Base-by-base conservation (phyloP, 2,888 invertebrate genomes). In the Antheraea yamamai region DNA sequence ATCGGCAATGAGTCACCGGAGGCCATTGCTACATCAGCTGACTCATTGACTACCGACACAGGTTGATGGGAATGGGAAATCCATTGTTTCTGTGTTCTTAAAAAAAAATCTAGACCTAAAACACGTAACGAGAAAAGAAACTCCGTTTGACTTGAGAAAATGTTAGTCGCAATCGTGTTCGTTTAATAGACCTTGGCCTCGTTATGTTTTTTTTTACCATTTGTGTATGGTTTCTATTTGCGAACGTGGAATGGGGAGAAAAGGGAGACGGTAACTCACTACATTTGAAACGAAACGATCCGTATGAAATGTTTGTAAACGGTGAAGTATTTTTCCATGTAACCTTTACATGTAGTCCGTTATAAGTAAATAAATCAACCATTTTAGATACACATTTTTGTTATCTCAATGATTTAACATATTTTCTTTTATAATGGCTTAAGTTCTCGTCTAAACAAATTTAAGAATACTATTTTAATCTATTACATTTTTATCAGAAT, bases 21-120 rank as follows among this genome's bases (percentile, higher is more conserved):
- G 85, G 88, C 88, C 87, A 85, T 90, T 91, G 92, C 91, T 86
- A 89, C 92, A 92, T 88, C 91, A 91, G 92, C 92, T 93, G 94
- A 94, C 91, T 94, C 94, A 94, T 89, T 89, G 86, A 89, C 80
- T 81, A 81, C 77, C 80, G 80, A 78, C 80, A 76, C 75, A 80
- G 83, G 83, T 85, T 87, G 89, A 86, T 89, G 87, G 87, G 89
- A 90, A 89, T 89, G 90, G 90, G 88, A 91, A 92, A 90, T 84
- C 88, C 87, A 93, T 93, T 93, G 93, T 92, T 88, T 88, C 87
- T 85, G 81, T 82, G 86, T 89, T 88, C 88, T 89, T 89, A 87
- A 89, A 89, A 55, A 89, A 68, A 75, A 72, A 75, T 75, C 64
- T 73, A 75, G 64, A 76, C 71, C 73, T 39, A 74, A 72, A 74